Percentiles rank a stretch among this genome's conserved stretches.
Conservation (phyloP, 2,797 vertebrate species). For the Anolis apletophallus region DNA sequence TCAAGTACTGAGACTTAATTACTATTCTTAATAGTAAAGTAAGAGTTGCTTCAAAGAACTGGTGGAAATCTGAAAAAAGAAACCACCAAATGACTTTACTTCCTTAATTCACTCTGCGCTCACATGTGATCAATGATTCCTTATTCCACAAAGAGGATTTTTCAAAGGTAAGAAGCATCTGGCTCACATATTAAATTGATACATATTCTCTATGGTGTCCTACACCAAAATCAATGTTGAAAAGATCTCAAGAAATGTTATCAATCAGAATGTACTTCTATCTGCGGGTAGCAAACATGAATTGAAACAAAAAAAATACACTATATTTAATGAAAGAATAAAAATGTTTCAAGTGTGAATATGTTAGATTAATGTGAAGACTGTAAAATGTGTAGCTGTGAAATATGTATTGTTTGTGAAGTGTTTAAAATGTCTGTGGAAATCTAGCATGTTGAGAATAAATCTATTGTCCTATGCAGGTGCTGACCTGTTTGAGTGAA, state of each 20-base stretch:
- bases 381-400: neutral
- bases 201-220: conserved; percentile 67
- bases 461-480: neutral
- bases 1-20: conserved; percentile 32
- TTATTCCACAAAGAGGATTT: conserved; percentile 37
- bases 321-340: conserved; percentile 45
- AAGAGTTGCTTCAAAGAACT: conserved; percentile 26
- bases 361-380: conserved; percentile 7
- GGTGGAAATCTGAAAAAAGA: conserved; percentile 38
- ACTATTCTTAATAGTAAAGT: conserved; percentile 40
- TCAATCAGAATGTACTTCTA: conserved; percentile 37
- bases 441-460: neutral
- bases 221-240: conserved; percentile 59
- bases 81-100: conserved; percentile 29
- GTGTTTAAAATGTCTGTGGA: neutral
- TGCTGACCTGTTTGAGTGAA: neutral
- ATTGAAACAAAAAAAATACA: conserved; percentile 51
- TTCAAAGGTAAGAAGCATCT: conserved; percentile 43
- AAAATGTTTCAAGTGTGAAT: conserved; percentile 32
- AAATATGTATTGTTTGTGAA: neutral
- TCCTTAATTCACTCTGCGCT: conserved; percentile 39
- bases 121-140: conserved; percentile 54
- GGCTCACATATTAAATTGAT: conserved; percentile 64
- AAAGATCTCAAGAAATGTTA: conserved; percentile 57
- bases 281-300: conserved; percentile 53